These are phyloP conservation scores for Threskiornis aethiopicus DNA, from an alignment of 2,797 vertebrate genomes.

Conservation along the genomic window DNA sequence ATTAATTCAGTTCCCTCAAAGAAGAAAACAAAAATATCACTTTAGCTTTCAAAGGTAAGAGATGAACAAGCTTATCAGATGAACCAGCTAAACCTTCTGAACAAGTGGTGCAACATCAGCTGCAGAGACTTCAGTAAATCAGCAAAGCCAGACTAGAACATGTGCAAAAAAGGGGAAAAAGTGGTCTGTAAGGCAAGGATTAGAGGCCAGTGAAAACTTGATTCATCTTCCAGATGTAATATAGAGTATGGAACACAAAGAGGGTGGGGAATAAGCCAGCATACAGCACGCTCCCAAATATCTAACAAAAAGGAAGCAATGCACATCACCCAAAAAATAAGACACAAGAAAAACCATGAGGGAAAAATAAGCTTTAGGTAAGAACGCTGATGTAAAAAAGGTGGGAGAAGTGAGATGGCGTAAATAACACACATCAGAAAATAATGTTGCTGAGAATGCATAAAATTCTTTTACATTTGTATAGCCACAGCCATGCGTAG, in stretches of 20 bases:
- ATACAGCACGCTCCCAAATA: neutral
- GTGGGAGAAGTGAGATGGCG: neutral
- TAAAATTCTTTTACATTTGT: neutral
- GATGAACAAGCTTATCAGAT: neutral
- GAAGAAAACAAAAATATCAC: neutral
- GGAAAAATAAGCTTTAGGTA: neutral
- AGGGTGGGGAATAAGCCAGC: neutral
- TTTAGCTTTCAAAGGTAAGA: neutral
- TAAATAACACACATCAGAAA: neutral
- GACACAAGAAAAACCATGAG: accelerated
- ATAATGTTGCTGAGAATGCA: accelerated
- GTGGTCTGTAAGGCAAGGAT: neutral
- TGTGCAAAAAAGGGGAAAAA: neutral
- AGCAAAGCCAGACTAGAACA: neutral
- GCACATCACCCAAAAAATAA: neutral
- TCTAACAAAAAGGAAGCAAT: neutral
- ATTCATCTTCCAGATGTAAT: neutral
- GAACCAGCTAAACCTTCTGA: neutral
- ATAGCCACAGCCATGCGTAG: accelerated
- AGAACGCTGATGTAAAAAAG: neutral
- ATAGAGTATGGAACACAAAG: neutral
- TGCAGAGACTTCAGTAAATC: neutral
- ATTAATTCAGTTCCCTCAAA: neutral
- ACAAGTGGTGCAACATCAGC: neutral
- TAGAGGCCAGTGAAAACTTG: neutral